Evolutionary conservation across 2,888 invertebrate genomes (phyloP), one percentile per base, ranked within the genome.

Genomic region (Meiosimyza decipiens): DNA sequence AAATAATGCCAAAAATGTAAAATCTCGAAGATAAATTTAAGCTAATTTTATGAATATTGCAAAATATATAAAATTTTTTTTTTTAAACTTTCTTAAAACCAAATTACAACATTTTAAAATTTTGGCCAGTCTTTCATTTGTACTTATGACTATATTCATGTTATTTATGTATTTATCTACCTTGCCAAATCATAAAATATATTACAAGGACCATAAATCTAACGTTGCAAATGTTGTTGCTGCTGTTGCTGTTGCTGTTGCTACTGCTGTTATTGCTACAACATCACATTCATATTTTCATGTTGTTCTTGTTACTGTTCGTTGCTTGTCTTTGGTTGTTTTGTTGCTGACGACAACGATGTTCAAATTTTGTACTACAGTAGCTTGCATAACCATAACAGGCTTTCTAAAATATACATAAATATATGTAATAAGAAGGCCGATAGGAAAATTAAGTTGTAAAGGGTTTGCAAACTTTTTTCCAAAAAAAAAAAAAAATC

Each of bases 121-220:
- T 40, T 40, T 6, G 40, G 40, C 40, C 40, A 40, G 9, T 40
- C 40, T 22, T 16, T 22, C 33, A 33, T 33, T 13, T 9, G 54
- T 18, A 54, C 22, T 11, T 28, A n/a, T 28, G 40, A 60, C 33
- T 28, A 13, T 22, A 55, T n/a, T 55, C 15, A 22, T 22, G n/a
- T 16, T n/a, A 55, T 15, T 11, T 40, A 40, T 40, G 40, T 40
- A 60, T 60, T 22, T 22, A 22, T 60, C 12, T 22, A 15, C 28
- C n/a, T 33, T 66, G 7, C 52, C 12, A 57, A 59, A 59, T 15
- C 59, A 59, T 68, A 68, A 68, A 68, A 59, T 49, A 59, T 68
- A 49, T 71, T 64, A 55, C 54, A 64, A 64, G 71, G 49, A 63
- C 28, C 71, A 71, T 71, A 71, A 71, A 71, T 71, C 71, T 55